A percentile compares a stretch with the other conserved stretches of the same genome.
Evolutionary conservation across 2,113 vertebrate genomes (phyloP).

Genomic region (Sinocyclocheilus anophthalmus): DNA sequence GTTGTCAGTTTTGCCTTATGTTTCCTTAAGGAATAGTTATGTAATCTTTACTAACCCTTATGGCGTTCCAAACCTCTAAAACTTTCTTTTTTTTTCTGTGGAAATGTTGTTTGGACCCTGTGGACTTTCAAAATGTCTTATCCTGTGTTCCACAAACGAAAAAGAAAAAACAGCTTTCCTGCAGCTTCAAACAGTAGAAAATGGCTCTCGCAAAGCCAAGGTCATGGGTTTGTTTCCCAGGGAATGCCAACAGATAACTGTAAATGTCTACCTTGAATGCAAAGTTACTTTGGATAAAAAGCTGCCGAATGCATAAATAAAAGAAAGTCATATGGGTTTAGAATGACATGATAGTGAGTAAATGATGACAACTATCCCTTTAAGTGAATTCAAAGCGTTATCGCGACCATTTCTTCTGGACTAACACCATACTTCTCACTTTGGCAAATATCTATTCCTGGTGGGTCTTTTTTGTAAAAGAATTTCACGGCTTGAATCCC

Average conservation of each 20-base stretch:
- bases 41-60: not conserved
- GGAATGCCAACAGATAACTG: too few species aligned
- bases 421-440: not conserved
- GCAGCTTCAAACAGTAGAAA: too few species aligned
- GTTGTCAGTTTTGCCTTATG: not conserved
- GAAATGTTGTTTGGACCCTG: not conserved
- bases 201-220: too few species aligned
- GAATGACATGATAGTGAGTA: not conserved
- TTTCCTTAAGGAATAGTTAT: not conserved
- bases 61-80: not conserved
- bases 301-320: too few species aligned
- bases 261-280: too few species aligned
- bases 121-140: not conserved
- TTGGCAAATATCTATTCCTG: not conserved
- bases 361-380: not conserved
- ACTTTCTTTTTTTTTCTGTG: not conserved
- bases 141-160: not conserved
- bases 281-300: too few species aligned
- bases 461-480: not conserved
- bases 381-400: not conserved
- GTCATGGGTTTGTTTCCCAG: too few species aligned
- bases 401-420: not conserved
- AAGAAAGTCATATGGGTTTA: too few species aligned
- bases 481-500: not conserved
- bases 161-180: not conserved